Conservation (phyloP, 2,797 vertebrate genomes). For the Cygnus olor region DNA sequence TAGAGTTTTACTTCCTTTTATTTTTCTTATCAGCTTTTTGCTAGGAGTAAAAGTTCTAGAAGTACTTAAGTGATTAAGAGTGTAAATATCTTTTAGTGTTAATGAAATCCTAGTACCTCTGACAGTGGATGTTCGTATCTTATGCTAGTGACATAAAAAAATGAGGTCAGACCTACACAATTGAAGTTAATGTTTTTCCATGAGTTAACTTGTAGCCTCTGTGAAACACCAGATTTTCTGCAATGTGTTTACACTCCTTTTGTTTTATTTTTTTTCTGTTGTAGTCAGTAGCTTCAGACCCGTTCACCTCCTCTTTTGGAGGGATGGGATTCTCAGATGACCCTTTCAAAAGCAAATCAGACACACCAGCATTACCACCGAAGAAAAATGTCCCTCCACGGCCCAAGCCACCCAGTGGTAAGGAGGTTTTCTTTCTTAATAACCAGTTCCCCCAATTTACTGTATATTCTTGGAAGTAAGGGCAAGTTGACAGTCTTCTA, state of each 20-base stretch:
- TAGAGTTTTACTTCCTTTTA: conserved; percentile 36
- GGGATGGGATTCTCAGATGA: conserved; percentile 89
- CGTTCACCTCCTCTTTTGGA: conserved; percentile 77
- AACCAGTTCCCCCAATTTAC: neutral
- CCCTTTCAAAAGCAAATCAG: conserved; percentile 91
- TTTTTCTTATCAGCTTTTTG: neutral
- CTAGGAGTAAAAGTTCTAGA: neutral
- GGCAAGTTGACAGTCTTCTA: neutral
- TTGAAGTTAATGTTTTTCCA: neutral
- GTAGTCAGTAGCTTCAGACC: conserved; percentile 76
- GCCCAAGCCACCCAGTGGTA: conserved; percentile 95
- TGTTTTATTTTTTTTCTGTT: conserved; percentile 56
- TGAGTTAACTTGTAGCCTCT: neutral
- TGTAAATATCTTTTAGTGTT: neutral
- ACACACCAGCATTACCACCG: conserved; percentile 93
- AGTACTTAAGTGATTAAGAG: neutral
- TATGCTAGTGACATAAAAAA: neutral
- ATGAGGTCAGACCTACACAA: neutral
- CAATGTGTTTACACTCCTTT: conserved; percentile 6
- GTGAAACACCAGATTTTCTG: neutral
- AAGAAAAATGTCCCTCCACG: conserved; percentile 94
- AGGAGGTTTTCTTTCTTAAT: conserved; percentile 70
- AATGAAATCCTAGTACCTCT: neutral
- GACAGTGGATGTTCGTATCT: neutral
- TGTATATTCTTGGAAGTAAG: neutral